Evolutionary conservation across 2,888 invertebrate species (phyloP).

Genomic region (Cerceris rybyensis): DNA sequence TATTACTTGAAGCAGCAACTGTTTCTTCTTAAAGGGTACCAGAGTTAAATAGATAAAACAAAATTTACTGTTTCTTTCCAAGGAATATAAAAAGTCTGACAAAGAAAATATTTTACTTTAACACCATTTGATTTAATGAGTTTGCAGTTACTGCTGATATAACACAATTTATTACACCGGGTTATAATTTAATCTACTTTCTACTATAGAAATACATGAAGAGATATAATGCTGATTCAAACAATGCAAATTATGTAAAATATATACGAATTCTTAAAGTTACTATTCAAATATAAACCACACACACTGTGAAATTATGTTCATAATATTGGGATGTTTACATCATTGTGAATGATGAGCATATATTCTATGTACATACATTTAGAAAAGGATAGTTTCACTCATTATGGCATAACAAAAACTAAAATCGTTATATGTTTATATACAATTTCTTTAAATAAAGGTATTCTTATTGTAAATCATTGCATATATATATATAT

Average conservation of each 20-base stretch:
- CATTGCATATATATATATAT: background rate
- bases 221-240: slow-evolving; percentile 16
- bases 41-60: slow-evolving; percentile 26
- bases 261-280: slow-evolving; percentile 20
- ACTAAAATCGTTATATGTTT: slow-evolving; percentile 6
- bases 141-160: slow-evolving; percentile 32
- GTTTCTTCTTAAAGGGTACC: slow-evolving; percentile 47
- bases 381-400: slow-evolving; percentile 5
- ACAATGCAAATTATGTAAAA: slow-evolving; percentile 37
- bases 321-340: slow-evolving; percentile 13
- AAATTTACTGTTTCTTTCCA: background rate
- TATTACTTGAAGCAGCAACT: slow-evolving; percentile 50
- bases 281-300: slow-evolving; percentile 15
- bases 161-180: slow-evolving; percentile 32
- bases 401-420: slow-evolving; percentile 13
- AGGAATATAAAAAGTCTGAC: background rate
- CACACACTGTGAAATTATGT: background rate
- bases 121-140: slow-evolving; percentile 4
- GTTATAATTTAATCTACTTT: slow-evolving; percentile 27
- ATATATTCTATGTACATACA: slow-evolving; percentile 9
- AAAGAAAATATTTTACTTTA: background rate
- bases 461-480: slow-evolving; percentile 14
- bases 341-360: slow-evolving; percentile 4
- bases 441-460: slow-evolving; percentile 10
- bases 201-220: slow-evolving; percentile 19